These are phyloP conservation scores for Troides aeacus DNA, from an alignment of 2,888 invertebrate genomes.

Conservation along the genomic window DNA sequence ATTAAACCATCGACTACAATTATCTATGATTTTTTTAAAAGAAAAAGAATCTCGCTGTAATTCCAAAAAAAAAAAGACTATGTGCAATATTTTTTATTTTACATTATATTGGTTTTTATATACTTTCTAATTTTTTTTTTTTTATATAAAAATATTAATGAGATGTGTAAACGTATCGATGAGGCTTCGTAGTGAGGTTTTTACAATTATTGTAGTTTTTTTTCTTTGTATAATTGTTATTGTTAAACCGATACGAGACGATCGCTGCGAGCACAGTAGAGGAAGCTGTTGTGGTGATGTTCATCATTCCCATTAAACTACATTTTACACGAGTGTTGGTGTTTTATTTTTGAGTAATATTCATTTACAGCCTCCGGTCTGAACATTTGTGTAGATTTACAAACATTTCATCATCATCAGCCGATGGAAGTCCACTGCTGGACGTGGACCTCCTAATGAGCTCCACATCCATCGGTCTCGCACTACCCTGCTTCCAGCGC, in stretches of 20 bases:
- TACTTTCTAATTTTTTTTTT: neutral
- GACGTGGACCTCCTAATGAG: no score
- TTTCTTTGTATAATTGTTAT: conserved; percentile 28
- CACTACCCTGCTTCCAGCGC: no score
- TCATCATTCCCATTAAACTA: conserved; percentile 75
- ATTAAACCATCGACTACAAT: no score
- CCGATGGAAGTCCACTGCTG: no score
- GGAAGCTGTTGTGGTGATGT: conserved; percentile 65
- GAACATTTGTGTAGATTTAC: neutral
- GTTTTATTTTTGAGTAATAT: conserved; percentile 31
- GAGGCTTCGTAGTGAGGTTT: conserved; percentile 1
- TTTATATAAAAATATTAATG: conserved; percentile 4
- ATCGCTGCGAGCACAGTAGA: conserved; percentile 48
- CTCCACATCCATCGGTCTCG: no score
- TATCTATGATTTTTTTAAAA: no score
- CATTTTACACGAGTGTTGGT: conserved; percentile 67
- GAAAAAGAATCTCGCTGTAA: conserved; percentile 14
- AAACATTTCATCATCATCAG: no score
- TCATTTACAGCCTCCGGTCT: neutral
- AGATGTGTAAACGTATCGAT: neutral
- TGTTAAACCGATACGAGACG: conserved; percentile 46
- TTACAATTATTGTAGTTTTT: conserved; percentile 19
- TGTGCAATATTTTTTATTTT: conserved; percentile 30
- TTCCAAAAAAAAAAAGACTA: conserved; percentile 40
- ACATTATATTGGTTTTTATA: conserved; percentile 28